These are phyloP conservation scores for Palaemon carinicauda DNA, from an alignment of 1,140 invertebrate genomes.

Conservation along the genomic window DNA sequence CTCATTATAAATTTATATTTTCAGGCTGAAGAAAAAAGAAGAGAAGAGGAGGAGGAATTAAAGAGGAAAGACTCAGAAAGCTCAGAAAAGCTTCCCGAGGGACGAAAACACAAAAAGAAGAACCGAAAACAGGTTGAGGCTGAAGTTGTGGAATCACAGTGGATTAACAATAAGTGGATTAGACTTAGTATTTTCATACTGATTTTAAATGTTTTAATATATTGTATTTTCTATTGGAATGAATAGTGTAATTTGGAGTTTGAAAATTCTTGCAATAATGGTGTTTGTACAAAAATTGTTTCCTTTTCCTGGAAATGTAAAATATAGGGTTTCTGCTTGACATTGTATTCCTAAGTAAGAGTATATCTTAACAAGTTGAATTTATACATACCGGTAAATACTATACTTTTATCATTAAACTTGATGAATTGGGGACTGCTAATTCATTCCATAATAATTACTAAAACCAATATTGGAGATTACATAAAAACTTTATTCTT, in stretches of 20 bases:
- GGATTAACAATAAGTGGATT: background rate
- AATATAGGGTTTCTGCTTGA: too few species aligned
- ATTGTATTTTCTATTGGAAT: too few species aligned
- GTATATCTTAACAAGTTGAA: too few species aligned
- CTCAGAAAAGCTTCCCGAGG: conserved; percentile 35
- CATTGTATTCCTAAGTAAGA: too few species aligned
- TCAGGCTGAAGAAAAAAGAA: conserved; percentile 24
- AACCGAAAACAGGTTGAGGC: conserved; percentile 13
- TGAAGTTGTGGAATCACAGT: background rate
- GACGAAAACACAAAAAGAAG: background rate
- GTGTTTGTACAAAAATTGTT: background rate
- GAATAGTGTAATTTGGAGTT: too few species aligned
- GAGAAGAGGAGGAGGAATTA: conserved; percentile 20
- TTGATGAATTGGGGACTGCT: too few species aligned
- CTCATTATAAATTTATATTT: background rate
- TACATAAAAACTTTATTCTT: too few species aligned
- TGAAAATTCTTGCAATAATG: background rate
- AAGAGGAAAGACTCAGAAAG: conserved; percentile 33
- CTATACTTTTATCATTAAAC: too few species aligned
- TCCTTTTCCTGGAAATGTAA: too few species aligned
- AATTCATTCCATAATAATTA: too few species aligned
- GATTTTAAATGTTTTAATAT: background rate
- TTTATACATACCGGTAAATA: too few species aligned
- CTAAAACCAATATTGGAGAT: too few species aligned
- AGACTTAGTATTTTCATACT: background rate